Conservation (phyloP, 2,113 vertebrate genomes). For the Procapra przewalskii region DNA sequence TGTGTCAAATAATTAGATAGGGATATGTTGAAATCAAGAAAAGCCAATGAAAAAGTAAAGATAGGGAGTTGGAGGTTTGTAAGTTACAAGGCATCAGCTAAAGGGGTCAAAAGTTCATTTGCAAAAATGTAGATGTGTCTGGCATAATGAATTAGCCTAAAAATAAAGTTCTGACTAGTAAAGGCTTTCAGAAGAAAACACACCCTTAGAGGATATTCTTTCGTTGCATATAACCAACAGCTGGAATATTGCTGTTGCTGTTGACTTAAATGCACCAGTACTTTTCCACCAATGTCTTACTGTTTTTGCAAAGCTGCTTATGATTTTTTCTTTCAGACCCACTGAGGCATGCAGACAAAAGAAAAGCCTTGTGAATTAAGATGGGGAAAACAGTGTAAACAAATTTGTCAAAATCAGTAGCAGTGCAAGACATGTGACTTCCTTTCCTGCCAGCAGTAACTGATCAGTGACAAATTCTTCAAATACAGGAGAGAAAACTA, state of each 20-base stretch:
- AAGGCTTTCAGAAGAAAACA: neutral
- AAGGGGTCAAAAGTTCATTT: neutral
- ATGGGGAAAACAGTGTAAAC: neutral
- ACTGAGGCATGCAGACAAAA: neutral
- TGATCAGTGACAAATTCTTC: neutral
- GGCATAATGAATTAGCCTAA: neutral
- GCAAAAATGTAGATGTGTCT: constrained; percentile 2
- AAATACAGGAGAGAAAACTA: neutral
- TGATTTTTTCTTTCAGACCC: neutral
- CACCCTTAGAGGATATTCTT: neutral
- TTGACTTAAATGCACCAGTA: neutral
- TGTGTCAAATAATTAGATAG: neutral
- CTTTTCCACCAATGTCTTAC: neutral
- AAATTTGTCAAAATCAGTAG: constrained; percentile 1
- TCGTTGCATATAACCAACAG: neutral
- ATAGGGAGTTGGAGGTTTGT: neutral
- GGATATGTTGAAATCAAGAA: neutral
- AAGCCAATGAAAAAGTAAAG: neutral
- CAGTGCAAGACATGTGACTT: neutral
- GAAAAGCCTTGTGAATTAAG: neutral
- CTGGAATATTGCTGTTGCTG: neutral
- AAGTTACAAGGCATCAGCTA: neutral
- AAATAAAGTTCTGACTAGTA: neutral
- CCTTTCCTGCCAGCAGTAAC: neutral
- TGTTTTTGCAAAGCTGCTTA: neutral